phyloP scores from a whole-genome alignment of 2,113 vertebrate genomes.

The Chaetura pelagica region DNA sequence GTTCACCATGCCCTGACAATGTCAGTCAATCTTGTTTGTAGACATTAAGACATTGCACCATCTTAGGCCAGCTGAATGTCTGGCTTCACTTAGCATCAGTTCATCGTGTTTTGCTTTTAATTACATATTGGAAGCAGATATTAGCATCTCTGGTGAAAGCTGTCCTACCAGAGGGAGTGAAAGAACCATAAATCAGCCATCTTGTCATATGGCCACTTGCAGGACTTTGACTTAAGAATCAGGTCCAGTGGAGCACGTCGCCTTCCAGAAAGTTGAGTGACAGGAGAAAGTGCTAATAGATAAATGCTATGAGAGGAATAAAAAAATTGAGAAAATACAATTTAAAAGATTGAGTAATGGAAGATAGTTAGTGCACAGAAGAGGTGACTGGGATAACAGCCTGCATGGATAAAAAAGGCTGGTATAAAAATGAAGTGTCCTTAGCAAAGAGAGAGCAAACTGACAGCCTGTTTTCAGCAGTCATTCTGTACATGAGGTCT shows the following conservation, averaged over 20 bases:
- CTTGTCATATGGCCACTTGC: neutral
- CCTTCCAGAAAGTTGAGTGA: neutral
- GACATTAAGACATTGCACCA: neutral
- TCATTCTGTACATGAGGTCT: neutral
- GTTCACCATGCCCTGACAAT: neutral
- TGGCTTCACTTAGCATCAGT: neutral
- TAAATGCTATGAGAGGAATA: neutral
- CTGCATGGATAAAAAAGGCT: neutral
- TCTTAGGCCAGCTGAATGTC: neutral
- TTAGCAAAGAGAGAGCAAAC: neutral
- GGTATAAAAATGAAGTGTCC: neutral
- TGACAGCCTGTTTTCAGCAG: neutral
- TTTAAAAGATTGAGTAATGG: neutral
- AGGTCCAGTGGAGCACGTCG: neutral
- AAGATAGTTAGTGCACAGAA: neutral
- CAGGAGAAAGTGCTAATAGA: neutral
- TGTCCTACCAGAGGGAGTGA: neutral
- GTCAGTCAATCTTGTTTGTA: neutral
- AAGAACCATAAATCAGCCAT: neutral
- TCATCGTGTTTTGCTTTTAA: neutral
- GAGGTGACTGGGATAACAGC: neutral
- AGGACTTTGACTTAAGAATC: neutral
- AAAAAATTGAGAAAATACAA: neutral
- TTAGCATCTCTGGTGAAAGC: neutral
- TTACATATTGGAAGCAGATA: neutral